Evolutionary conservation across 2,113 vertebrate genomes (phyloP).

Genomic region (Pardalotus punctatus): DNA sequence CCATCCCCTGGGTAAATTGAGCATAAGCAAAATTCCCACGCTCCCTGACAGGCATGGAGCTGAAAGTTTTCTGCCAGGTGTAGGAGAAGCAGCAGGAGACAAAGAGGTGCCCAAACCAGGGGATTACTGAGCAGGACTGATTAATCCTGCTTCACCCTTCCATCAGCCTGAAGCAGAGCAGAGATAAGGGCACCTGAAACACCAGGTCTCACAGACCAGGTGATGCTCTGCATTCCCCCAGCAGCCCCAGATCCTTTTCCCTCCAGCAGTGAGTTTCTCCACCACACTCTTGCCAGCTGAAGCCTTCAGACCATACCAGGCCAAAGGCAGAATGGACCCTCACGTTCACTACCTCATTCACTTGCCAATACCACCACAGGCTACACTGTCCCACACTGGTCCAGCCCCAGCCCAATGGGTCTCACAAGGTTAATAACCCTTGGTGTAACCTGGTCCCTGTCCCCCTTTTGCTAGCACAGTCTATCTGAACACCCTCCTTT

Average conservation of each 20-base stretch:
- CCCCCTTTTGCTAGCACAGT: not conserved
- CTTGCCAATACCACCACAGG: not conserved
- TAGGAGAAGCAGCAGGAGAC: not conserved
- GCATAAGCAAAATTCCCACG: not conserved
- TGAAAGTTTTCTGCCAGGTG: not conserved
- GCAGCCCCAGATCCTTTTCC: not conserved
- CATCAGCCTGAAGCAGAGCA: not conserved
- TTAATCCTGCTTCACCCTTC: not conserved
- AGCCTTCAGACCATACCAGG: fast-evolving
- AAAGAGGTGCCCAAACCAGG: not conserved
- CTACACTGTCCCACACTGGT: not conserved
- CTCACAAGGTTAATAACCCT: not conserved
- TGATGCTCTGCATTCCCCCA: not conserved
- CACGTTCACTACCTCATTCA: not conserved
- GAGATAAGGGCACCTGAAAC: fast-evolving
- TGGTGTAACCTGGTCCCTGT: not conserved
- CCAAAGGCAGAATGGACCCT: not conserved
- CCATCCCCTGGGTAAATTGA: not conserved
- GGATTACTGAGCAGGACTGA: not conserved
- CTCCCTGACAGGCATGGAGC: not conserved
- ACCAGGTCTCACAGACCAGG: not conserved
- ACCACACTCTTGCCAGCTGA: not conserved
- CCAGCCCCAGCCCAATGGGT: not conserved
- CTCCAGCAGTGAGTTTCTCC: not conserved
- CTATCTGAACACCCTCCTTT: not conserved